These are phyloP conservation scores for Mustela nigripes DNA, from an alignment of 2,113 vertebrate species.

Conservation along the genomic window DNA sequence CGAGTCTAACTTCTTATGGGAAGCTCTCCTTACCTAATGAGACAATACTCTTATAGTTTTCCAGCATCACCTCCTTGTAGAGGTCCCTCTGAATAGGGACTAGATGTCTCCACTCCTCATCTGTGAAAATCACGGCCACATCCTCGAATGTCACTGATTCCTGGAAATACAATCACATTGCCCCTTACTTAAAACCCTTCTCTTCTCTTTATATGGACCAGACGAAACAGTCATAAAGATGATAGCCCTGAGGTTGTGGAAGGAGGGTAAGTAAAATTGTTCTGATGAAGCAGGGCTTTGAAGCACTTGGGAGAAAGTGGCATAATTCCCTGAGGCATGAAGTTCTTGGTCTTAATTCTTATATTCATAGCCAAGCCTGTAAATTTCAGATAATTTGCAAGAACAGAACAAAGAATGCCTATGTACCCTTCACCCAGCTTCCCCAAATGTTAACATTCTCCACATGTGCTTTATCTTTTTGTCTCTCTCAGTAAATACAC, in stretches of 20 bases:
- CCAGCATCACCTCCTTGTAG: conserved; percentile 80
- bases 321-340: not conserved
- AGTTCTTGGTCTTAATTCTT: not conserved
- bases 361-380: not conserved
- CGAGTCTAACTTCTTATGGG: not conserved
- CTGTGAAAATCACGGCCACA: conserved; percentile 77
- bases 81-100: conserved; percentile 73
- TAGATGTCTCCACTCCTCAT: conserved; percentile 79
- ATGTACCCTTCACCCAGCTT: not conserved
- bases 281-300: not conserved
- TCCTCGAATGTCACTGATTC: conserved; percentile 78
- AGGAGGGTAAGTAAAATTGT: not conserved
- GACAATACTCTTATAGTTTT: conserved; percentile 76
- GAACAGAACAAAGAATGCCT: not conserved
- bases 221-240: not conserved
- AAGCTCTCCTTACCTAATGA: conserved; percentile 73
- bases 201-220: not conserved
- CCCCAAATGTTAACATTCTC: not conserved
- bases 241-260: not conserved
- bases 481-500: not conserved
- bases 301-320: not conserved
- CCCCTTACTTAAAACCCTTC: not conserved
- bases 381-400: not conserved
- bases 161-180: conserved; percentile 72
- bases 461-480: not conserved